Percentiles rank a stretch among this genome's conserved stretches.
These are phyloP conservation scores for Lagopus muta DNA, from an alignment of 2,113 vertebrate genomes.

Conservation along the genomic window DNA sequence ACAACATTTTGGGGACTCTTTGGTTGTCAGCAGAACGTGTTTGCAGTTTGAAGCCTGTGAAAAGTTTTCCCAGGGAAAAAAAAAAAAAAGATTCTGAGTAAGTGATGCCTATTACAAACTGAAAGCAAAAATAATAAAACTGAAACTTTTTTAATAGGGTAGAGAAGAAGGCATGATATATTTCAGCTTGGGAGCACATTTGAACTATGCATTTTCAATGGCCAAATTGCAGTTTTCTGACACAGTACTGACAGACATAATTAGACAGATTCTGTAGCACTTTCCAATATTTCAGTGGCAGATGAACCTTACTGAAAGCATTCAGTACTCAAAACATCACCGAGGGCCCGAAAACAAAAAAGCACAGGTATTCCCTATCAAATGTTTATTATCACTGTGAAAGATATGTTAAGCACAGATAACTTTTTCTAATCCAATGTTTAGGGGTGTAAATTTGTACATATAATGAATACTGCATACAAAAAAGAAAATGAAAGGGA, in stretches of 20 bases:
- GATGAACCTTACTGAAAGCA: neutral
- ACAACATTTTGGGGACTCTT: accelerated
- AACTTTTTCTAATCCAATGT: neutral
- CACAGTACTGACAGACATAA: neutral
- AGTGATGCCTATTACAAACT: neutral
- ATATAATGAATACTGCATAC: neutral
- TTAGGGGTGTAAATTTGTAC: neutral
- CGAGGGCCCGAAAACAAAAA: neutral
- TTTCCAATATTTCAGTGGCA: conserved; percentile 1
- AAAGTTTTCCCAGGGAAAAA: neutral
- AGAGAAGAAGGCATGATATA: neutral
- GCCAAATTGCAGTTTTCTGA: conserved; percentile 24
- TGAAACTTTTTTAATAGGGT: neutral
- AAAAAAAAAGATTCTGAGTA: neutral
- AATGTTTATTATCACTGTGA: neutral
- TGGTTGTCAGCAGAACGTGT: neutral
- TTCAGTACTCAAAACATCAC: conserved; percentile 1
- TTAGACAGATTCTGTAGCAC: neutral
- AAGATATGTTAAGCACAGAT: conserved; percentile 5
- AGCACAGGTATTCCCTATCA: neutral
- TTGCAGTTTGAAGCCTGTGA: neutral
- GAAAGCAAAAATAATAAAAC: conserved; percentile 9
- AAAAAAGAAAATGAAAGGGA: neutral
- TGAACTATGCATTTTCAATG: neutral
- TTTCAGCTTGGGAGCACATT: conserved; percentile 22